These are phyloP conservation scores for Hypotaenidia okinawae DNA, from an alignment of 2,797 vertebrate species.

Conservation along the genomic window DNA sequence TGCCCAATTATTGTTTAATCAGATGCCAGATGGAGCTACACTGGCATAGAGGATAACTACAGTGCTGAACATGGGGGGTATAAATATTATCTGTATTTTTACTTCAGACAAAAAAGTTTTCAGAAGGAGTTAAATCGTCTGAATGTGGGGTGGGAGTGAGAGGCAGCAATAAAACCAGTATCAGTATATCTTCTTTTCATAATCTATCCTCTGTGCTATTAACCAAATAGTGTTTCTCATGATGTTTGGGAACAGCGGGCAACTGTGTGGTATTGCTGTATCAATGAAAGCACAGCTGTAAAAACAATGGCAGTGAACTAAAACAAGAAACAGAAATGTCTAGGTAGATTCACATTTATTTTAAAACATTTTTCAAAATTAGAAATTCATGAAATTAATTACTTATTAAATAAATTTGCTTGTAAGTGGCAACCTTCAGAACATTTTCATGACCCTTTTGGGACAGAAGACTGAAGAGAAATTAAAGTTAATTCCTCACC, in stretches of 20 bases:
- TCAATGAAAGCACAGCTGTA: background rate
- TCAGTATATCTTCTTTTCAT: background rate
- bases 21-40: constrained; percentile 10
- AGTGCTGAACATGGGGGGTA: background rate
- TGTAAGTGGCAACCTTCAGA: background rate
- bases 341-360: background rate
- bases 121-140: background rate
- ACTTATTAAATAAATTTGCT: background rate
- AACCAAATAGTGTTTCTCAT: background rate
- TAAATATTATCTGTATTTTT: background rate
- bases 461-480: background rate
- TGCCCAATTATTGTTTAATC: constrained; percentile 46
- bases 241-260: background rate
- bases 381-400: background rate
- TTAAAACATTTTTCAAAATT: background rate
- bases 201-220: background rate
- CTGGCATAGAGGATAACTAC: background rate
- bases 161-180: background rate
- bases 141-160: background rate
- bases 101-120: background rate
- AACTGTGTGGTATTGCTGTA: background rate
- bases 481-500: background rate
- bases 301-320: background rate
- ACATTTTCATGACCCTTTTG: background rate
- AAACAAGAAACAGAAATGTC: background rate